Percentiles rank a stretch among this genome's conserved stretches.
Evolutionary conservation across 2,797 vertebrate species (phyloP).

Genomic region (Anomalospiza imberbis): DNA sequence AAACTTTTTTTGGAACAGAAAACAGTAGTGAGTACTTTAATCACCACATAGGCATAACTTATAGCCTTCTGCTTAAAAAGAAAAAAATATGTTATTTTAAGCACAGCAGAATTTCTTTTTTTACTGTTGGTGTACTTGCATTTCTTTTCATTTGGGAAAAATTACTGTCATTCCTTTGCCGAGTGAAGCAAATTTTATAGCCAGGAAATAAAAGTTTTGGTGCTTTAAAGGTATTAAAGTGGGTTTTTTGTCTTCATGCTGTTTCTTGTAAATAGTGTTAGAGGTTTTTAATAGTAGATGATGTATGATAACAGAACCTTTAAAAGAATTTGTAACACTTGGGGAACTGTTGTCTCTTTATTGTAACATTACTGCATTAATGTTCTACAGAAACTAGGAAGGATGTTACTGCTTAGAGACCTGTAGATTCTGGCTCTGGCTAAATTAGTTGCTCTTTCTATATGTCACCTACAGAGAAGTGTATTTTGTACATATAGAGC

Average conservation of each 20-base stretch:
- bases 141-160: neutral
- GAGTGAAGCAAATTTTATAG: neutral
- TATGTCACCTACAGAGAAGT: neutral
- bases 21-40: neutral
- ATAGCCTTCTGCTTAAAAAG: neutral
- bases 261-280: neutral
- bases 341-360: neutral
- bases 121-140: neutral
- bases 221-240: neutral
- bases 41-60: neutral
- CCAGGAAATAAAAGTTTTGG: neutral
- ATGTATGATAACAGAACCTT: neutral
- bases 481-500: neutral
- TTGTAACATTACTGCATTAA: neutral
- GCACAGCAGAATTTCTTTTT: neutral
- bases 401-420: neutral
- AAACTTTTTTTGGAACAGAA: neutral
- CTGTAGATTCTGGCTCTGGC: neutral
- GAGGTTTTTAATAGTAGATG: neutral
- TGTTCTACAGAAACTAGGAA: neutral
- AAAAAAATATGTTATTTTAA: neutral
- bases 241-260: neutral
- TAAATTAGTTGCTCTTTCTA: neutral
- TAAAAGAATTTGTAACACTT: neutral
- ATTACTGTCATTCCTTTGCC: neutral